These are phyloP conservation scores for Diloba caeruleocephala DNA, from an alignment of 2,888 invertebrate species.

Conservation along the genomic window DNA sequence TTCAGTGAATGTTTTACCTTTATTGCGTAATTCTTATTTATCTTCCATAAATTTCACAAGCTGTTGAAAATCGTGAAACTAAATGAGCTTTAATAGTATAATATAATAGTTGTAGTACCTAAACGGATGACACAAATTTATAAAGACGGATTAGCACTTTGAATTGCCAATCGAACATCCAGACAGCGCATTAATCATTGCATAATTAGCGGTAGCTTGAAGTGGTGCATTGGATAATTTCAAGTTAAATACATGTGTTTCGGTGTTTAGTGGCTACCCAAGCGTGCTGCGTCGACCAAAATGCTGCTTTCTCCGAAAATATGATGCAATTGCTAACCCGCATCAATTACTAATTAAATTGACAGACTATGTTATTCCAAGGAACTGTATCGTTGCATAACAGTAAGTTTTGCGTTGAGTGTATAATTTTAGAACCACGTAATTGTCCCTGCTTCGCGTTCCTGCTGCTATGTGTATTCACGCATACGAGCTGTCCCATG, in stretches of 20 bases:
- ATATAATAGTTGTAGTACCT: too few species aligned
- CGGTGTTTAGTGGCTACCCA: constrained; percentile 45
- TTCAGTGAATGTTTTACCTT: too few species aligned
- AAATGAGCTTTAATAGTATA: too few species aligned
- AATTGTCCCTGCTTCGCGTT: too few species aligned
- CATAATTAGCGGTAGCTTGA: constrained; percentile 10
- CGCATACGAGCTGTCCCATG: too few species aligned
- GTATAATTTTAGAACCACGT: constrained; percentile 13
- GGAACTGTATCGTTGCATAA: constrained; percentile 55
- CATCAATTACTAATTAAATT: constrained; percentile 57
- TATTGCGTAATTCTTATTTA: background rate
- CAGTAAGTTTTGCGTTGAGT: constrained; percentile 13
- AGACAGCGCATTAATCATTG: constrained; percentile 20
- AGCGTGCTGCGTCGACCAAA: constrained; percentile 42
- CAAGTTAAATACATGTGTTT: constrained; percentile 29
- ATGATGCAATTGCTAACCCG: constrained; percentile 51
- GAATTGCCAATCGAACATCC: constrained; percentile 10
- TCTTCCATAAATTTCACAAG: constrained; percentile 5
- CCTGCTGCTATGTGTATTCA: too few species aligned
- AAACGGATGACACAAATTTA: constrained; percentile 14
- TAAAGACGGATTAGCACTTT: constrained; percentile 5
- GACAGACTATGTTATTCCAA: constrained; percentile 48
- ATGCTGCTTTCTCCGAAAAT: constrained; percentile 61
- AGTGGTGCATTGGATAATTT: constrained; percentile 38
- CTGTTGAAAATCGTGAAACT: constrained; percentile 9